Evolutionary conservation across 2,888 invertebrate species (phyloP), one percentile per base, ranked within the genome.

Genomic region (Lycaena phlaeas): DNA sequence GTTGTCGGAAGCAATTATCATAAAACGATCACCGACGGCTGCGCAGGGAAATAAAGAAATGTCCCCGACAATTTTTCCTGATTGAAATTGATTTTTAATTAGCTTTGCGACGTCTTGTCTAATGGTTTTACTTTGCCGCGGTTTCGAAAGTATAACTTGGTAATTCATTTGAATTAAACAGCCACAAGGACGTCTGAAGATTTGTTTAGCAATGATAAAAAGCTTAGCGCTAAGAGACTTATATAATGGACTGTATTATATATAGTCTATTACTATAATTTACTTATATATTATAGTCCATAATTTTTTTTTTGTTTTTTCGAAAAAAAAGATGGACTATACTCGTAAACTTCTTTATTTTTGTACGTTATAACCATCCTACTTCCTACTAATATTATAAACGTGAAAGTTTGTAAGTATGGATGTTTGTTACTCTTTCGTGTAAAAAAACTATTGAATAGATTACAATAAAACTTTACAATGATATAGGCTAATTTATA

Each of bases 71-170:
- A 42, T 17, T 37, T 46, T 48, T 49, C 42, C 39, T 36, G 42
- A 49, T 46, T 46, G 41, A 42, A 42, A 46, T 49, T 46, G 48
- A 49, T 46, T 49, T 44, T 28, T 17, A 49, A 41, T 48, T 39
- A 42, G 29, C 26, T 27, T 40, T 14, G n/a, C 31, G 31, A 31
- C 11, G 17, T 22, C 34, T 22, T 17, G 9, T 7, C 2, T 15
- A 15, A n/a, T 31, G 2, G 11, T 3, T 7, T 18, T 18, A 18
- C 18, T 10, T 2, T n/a, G 22, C n/a, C 18, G 18, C 12, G 2
- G 12, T 10, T 12, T 12, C 18, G n/a, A 11, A 18, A 11, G 2
- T 5, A 1, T n/a, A 31, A 31, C 10, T 11, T 1, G 18, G 22
- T 18, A 3, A 18, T 22, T 18, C 22, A 10, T 31, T 34, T 22